Conservation (phyloP, 2,113 vertebrate species). For the Halcyon senegalensis region DNA sequence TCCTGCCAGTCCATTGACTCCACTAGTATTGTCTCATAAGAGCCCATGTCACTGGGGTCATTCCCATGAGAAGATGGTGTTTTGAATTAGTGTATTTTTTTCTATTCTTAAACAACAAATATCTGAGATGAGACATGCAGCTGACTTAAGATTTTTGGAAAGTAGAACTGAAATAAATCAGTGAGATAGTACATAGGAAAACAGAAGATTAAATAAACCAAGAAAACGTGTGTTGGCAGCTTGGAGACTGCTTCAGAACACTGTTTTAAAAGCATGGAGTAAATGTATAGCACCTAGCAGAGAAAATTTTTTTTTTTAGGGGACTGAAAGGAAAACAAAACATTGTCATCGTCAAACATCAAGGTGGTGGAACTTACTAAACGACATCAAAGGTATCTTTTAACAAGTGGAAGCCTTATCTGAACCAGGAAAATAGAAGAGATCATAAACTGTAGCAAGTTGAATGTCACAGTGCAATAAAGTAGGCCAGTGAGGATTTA, state of each 20-base stretch:
- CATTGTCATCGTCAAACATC: not conserved
- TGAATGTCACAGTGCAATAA: not conserved
- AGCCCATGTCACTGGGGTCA: not conserved
- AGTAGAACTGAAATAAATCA: not conserved
- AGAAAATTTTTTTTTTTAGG: not conserved
- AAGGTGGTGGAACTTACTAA: not conserved
- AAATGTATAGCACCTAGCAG: not conserved
- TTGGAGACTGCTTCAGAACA: not conserved
- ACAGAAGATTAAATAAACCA: not conserved
- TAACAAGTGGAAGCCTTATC: not conserved
- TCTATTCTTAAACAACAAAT: not conserved
- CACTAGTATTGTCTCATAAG: not conserved
- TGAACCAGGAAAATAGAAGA: not conserved
- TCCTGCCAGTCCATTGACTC: not conserved
- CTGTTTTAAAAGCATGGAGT: not conserved
- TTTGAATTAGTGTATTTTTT: not conserved
- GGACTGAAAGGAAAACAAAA: not conserved
- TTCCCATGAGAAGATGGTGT: not conserved
- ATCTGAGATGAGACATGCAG: not conserved
- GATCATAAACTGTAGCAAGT: not conserved
- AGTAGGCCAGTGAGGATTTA: not conserved
- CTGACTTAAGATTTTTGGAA: not conserved
- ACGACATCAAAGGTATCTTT: not conserved
- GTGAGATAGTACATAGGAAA: not conserved
- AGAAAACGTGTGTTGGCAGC: not conserved